Conservation (phyloP, 2,113 vertebrate species). For the Apistogramma diplotaenia region DNA sequence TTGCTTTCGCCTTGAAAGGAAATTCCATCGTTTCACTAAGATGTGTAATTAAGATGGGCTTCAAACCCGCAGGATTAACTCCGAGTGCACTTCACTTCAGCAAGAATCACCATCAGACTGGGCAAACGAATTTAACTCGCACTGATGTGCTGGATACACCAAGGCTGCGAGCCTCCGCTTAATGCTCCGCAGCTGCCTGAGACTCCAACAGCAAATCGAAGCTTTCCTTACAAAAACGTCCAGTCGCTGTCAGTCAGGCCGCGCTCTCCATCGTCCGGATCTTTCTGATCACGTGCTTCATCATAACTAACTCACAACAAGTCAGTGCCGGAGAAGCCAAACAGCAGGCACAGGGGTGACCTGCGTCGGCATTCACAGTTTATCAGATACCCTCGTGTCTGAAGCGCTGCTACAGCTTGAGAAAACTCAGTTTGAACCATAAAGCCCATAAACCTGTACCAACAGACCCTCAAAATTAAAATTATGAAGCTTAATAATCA, state of each 20-base stretch:
- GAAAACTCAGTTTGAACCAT: too few relatives aligned
- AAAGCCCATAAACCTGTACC: not conserved
- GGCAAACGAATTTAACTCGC: not conserved
- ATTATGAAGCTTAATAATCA: not conserved
- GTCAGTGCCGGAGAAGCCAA: not conserved
- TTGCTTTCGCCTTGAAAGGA: not conserved
- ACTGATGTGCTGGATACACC: not conserved
- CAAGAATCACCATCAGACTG: not conserved
- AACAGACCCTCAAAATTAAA: not conserved
- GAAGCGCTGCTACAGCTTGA: too few relatives aligned
- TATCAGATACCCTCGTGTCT: too few relatives aligned
- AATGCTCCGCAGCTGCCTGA: not conserved
- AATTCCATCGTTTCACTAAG: not conserved
- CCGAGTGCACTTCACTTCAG: not conserved
- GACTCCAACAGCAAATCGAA: not conserved
- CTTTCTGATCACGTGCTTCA: not conserved
- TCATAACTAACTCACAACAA: not conserved
- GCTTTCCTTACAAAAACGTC: not conserved
- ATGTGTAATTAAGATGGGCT: not conserved
- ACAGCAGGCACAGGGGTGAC: too few relatives aligned
- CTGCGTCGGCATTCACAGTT: too few relatives aligned
- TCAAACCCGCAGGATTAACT: not conserved
- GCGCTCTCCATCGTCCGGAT: not conserved
- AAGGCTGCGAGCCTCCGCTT: not conserved
- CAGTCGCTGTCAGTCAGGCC: not conserved